These are phyloP conservation scores for Morbakka virulenta DNA, from an alignment of 30 jellyfish, hydroid and myxozoan species.

Conservation along the genomic window DNA sequence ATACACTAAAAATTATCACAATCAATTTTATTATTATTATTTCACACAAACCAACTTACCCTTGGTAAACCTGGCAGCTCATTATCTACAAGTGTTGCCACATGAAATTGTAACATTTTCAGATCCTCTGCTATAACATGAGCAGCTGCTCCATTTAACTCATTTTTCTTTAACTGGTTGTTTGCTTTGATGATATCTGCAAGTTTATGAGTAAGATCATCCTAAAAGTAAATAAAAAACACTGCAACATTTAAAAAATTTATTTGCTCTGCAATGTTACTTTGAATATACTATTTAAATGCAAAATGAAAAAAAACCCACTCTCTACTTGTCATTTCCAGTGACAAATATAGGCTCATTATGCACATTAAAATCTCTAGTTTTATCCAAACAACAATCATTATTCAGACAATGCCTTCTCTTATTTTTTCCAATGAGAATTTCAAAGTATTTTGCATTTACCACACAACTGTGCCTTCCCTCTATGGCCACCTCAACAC, in stretches of 20 bases:
- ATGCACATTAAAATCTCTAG: too few species aligned
- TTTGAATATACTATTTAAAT: neutral
- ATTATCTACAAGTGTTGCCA: constrained; percentile 94
- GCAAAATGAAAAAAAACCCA: neutral
- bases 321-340: neutral
- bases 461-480: too few species aligned
- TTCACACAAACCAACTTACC: constrained; percentile 33
- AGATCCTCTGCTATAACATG: constrained; percentile 93
- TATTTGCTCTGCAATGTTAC: neutral
- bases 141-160: constrained; percentile 97
- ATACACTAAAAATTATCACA: too few species aligned
- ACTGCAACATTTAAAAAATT: neutral
- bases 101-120: constrained; percentile 97
- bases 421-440: too few species aligned
- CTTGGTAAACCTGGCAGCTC: constrained; percentile 98
- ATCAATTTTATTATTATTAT: neutral
- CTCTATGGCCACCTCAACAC: too few species aligned
- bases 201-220: constrained; percentile 95
- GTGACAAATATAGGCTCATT: too few species aligned
- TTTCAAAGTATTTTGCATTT: too few species aligned
- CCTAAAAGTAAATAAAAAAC: constrained; percentile 30
- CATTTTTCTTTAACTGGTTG: constrained; percentile 84
- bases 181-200: constrained; percentile 98
- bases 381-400: too few species aligned
- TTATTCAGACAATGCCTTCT: too few species aligned